Conservation (phyloP, 2,113 vertebrate species). For the Pluvialis apricaria region DNA sequence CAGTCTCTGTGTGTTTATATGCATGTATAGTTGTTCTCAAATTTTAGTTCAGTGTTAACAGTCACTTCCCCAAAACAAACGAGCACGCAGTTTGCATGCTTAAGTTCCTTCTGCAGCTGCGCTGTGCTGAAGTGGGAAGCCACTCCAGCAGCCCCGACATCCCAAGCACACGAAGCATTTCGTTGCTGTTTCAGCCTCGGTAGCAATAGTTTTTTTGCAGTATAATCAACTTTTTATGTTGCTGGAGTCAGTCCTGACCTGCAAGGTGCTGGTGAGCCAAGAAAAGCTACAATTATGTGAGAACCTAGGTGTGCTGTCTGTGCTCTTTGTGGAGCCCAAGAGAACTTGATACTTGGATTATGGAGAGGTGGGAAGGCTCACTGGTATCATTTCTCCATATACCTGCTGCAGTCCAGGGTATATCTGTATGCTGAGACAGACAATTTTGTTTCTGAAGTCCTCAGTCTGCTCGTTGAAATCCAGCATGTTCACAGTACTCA, state of each 20-base stretch:
- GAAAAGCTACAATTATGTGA: rapidly evolving
- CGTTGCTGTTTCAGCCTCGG: background rate
- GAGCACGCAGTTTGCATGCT: background rate
- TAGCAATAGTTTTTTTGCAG: background rate
- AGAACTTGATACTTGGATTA: background rate
- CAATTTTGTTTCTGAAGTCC: background rate
- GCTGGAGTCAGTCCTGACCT: background rate
- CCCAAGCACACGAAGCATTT: rapidly evolving
- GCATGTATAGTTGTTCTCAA: background rate
- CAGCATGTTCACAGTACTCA: background rate
- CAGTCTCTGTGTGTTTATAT: background rate
- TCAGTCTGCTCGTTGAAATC: background rate
- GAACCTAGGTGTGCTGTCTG: background rate
- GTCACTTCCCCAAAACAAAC: background rate
- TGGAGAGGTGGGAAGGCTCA: background rate
- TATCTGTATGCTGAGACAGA: background rate
- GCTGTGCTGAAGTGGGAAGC: background rate
- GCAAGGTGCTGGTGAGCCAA: background rate
- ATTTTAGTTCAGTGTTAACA: background rate
- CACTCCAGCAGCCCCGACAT: background rate
- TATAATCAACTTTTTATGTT: background rate
- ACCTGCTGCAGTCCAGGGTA: background rate
- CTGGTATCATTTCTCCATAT: background rate
- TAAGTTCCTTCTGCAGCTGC: background rate
- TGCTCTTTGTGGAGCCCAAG: background rate